Percentiles rank a stretch among this genome's conserved stretches.
Conservation (phyloP, 2,888 invertebrate genomes). For the Synergus itoensis region DNA sequence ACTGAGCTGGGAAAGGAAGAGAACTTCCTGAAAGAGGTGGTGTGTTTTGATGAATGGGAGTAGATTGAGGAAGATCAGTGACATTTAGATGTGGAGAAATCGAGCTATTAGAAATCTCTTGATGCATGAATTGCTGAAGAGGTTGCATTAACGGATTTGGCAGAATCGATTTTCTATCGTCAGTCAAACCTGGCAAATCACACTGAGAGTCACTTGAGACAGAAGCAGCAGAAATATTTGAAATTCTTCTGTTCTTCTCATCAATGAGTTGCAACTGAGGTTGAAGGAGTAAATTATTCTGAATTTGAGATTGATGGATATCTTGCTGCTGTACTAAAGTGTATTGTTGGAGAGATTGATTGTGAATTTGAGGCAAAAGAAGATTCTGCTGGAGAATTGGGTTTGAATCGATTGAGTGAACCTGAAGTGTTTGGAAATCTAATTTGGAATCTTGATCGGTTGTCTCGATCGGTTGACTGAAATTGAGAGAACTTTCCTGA, state of each 20-base stretch:
- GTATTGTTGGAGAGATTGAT: slow-evolving; percentile 48
- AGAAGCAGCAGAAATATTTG: slow-evolving; percentile 70
- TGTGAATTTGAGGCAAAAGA: slow-evolving; percentile 37
- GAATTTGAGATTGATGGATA: slow-evolving; percentile 50
- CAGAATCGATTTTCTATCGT: slow-evolving; percentile 58
- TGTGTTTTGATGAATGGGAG: slow-evolving; percentile 36
- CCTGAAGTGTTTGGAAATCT: slow-evolving; percentile 3
- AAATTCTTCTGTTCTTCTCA: slow-evolving; percentile 73
- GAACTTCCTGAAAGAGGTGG: slow-evolving; percentile 40
- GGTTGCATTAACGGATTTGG: slow-evolving; percentile 52
- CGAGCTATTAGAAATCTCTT: slow-evolving; percentile 43
- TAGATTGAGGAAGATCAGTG: slow-evolving; percentile 45
- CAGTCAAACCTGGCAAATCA: slow-evolving; percentile 55
- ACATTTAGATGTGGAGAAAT: slow-evolving; percentile 54
- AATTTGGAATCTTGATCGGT: slow-evolving; percentile 8
- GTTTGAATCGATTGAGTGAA: slow-evolving; percentile 9
- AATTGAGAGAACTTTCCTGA: slow-evolving; percentile 1
- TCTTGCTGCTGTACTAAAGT: slow-evolving; percentile 53
- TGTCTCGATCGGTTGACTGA: background rate
- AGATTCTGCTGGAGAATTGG: slow-evolving; percentile 42
- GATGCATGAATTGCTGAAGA: slow-evolving; percentile 56
- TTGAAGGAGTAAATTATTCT: slow-evolving; percentile 58
- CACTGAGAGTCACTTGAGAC: slow-evolving; percentile 71
- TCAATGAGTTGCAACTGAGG: slow-evolving; percentile 68
- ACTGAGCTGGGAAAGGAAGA: slow-evolving; percentile 56